These are phyloP conservation scores for Pelobates cultripes DNA, from an alignment of 2,797 vertebrate genomes.

Conservation along the genomic window DNA sequence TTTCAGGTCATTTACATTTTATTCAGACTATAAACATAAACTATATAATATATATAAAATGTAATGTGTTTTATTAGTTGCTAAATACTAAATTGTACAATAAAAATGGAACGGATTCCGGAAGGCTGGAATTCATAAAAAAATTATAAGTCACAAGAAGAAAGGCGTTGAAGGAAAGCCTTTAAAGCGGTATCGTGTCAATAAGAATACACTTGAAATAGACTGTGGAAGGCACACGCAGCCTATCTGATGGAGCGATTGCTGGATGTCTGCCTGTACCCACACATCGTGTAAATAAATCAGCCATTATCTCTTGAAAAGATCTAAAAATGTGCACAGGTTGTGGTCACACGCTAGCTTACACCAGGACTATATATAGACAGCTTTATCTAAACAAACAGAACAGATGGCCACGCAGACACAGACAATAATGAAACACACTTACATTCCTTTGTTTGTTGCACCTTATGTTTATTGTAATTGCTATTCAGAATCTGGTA, in stretches of 20 bases:
- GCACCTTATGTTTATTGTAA: no score
- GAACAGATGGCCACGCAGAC: not conserved
- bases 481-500: no score
- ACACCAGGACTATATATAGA: not conserved
- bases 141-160: not conserved
- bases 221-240: not conserved
- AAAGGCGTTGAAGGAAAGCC: not conserved
- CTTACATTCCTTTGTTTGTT: no score
- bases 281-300: conserved; percentile 1
- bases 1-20: no score
- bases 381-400: not conserved
- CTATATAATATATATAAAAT: no score
- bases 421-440: not conserved
- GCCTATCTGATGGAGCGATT: not conserved
- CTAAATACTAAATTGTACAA: no score
- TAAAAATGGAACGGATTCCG: no score
- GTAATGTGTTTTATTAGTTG: no score
- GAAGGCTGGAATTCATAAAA: no score
- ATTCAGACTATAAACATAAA: no score
- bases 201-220: no score
- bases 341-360: conserved; percentile 1
- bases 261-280: not conserved
- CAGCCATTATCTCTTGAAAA: conserved; percentile 2
- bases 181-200: no score
- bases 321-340: not conserved